Evolutionary conservation across 37 sponge, comb jelly and placozoan species (phyloP).

Genomic region (Trichoplax adhaerens): DNA sequence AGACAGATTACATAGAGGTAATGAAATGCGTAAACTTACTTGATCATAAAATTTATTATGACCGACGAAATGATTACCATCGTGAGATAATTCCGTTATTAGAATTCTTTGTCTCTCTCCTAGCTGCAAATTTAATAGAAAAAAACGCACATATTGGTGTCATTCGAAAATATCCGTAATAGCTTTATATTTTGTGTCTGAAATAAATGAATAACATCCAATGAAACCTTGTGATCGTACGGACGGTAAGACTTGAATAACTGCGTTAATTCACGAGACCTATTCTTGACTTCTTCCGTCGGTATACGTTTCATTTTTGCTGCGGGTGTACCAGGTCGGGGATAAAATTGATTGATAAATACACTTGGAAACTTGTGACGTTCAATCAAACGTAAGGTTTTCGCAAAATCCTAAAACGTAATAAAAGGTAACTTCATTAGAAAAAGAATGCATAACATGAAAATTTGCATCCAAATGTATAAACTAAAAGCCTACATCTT

Average conservation of each 20-base stretch:
- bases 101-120: conserved; percentile 50
- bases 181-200: too few relatives aligned
- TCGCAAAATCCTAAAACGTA: conserved; percentile 44
- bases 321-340: conserved; percentile 93
- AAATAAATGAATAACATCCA: too few relatives aligned
- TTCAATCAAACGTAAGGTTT: conserved; percentile 45
- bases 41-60: conserved; percentile 95
- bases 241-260: conserved; percentile 74
- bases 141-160: conserved; percentile 1
- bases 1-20: background rate
- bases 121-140: conserved; percentile 15
- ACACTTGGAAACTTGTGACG: conserved; percentile 79
- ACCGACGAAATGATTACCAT: conserved; percentile 56
- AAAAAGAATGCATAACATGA: background rate
- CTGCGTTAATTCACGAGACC: conserved; percentile 20
- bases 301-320: conserved; percentile 83
- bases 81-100: conserved; percentile 76
- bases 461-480: conserved; percentile 7
- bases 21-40: conserved; percentile 13
- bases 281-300: conserved; percentile 51
- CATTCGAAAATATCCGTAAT: background rate
- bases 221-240: conserved; percentile 26
- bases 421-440: background rate
- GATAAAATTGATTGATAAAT: conserved; percentile 99
- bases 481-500: conserved; percentile 15